Conservation (phyloP, 2,888 invertebrate genomes). For the Lasioglossum morio region DNA sequence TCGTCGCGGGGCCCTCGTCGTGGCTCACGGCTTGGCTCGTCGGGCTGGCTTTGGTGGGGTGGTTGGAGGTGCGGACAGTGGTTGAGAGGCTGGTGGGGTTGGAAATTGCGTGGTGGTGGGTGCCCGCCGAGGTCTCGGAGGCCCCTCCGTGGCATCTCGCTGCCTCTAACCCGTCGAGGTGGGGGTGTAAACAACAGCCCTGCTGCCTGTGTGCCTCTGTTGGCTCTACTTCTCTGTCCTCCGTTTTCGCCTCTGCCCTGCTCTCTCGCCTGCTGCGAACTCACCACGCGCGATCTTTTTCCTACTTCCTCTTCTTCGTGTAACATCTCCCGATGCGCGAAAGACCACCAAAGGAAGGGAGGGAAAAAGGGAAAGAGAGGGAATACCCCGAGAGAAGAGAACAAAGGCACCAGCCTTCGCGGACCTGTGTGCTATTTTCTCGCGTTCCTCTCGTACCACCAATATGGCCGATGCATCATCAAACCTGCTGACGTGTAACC, state of each 20-base stretch:
- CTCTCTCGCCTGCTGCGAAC: conserved; percentile 70
- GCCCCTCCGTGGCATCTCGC: conserved; percentile 83
- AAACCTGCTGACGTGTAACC: conserved; percentile 68
- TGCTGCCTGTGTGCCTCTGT: conserved; percentile 72
- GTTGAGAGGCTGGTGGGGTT: conserved; percentile 85
- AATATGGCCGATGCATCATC: conserved; percentile 72
- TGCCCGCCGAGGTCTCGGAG: conserved; percentile 80
- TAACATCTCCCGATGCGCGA: conserved; percentile 64
- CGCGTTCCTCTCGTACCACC: conserved; percentile 52
- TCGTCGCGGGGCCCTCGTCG: conserved; percentile 84
- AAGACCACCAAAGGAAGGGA: conserved; percentile 61
- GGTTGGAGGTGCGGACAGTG: conserved; percentile 84
- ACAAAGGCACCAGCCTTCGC: conserved; percentile 57
- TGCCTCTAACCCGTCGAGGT: conserved; percentile 80
- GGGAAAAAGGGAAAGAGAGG: conserved; percentile 56
- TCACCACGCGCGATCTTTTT: conserved; percentile 66
- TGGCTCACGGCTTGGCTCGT: conserved; percentile 82
- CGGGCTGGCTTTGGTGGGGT: conserved; percentile 84
- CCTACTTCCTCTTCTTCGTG: conserved; percentile 70
- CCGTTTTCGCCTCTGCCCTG: conserved; percentile 72
- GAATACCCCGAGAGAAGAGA: conserved; percentile 55
- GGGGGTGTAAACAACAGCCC: conserved; percentile 84
- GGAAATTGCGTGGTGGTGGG: conserved; percentile 85
- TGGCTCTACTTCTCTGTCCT: conserved; percentile 70
- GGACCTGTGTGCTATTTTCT: conserved; percentile 59